Evolutionary conservation across 2,797 vertebrate species (phyloP).

Genomic region (Anguilla marmorata): DNA sequence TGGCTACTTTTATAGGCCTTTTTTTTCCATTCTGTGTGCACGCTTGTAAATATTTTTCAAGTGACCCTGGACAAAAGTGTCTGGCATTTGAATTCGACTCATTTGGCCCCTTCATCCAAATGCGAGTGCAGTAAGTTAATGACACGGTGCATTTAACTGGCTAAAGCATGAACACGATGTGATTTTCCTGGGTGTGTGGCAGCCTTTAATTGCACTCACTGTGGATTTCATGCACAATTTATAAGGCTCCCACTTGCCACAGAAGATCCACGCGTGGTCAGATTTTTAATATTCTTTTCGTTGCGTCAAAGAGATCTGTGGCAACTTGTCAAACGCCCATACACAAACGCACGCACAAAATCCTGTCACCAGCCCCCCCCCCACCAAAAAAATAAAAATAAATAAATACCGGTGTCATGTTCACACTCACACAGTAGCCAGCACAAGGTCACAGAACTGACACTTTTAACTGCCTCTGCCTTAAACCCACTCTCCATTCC

Average conservation of each 20-base stretch:
- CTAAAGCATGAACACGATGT: neutral
- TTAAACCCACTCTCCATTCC: constrained; percentile 44
- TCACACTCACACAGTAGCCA: constrained; percentile 36
- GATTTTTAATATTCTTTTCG: neutral
- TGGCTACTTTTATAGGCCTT: constrained; percentile 56
- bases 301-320: neutral
- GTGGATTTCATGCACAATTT: constrained; percentile 21
- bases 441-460: constrained; percentile 48
- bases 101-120: neutral
- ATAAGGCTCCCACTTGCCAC: neutral
- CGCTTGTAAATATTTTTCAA: constrained; percentile 63
- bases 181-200: constrained; percentile 3
- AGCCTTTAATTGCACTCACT: neutral
- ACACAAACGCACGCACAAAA: neutral
- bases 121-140: neutral
- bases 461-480: constrained; percentile 33
- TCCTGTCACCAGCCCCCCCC: constrained; percentile 6
- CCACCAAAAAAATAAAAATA: neutral
- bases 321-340: constrained; percentile 2
- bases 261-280: neutral
- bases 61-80: constrained; percentile 51
- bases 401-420: constrained; percentile 1
- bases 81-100: constrained; percentile 40
- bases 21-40: constrained; percentile 29
- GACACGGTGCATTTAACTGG: neutral